Evolutionary conservation across 2,797 vertebrate genomes (phyloP).

Genomic region (Ctenopoma kingsleyae): DNA sequence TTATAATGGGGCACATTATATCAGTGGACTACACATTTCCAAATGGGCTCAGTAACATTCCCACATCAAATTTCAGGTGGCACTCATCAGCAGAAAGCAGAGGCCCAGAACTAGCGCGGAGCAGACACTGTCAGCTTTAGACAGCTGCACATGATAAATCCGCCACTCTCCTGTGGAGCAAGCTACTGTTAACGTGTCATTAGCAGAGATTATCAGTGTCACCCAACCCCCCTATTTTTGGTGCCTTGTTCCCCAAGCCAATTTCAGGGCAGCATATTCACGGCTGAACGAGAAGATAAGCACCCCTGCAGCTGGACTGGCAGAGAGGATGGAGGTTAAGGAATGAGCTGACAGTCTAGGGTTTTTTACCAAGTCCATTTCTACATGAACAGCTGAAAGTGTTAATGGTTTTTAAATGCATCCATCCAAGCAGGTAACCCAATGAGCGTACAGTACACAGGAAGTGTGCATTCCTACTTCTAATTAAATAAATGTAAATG

Average conservation of each 20-base stretch:
- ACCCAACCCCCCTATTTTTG: conserved; percentile 80
- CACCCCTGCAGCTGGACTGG: conserved; percentile 53
- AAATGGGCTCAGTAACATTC: conserved; percentile 55
- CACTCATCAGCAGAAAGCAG: conserved; percentile 65
- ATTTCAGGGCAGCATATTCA: conserved; percentile 74
- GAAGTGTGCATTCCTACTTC: conserved; percentile 2
- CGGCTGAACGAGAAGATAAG: conserved; percentile 75
- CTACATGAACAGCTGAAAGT: conserved; percentile 29
- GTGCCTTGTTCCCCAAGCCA: conserved; percentile 72
- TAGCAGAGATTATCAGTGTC: conserved; percentile 85
- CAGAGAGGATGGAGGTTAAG: conserved; percentile 59
- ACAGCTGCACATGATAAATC: conserved; percentile 74
- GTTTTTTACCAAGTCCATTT: conserved; percentile 44
- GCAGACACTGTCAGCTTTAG: conserved; percentile 66
- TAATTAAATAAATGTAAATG: conserved; percentile 29
- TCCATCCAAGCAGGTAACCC: conserved; percentile 7
- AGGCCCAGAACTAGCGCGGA: conserved; percentile 37
- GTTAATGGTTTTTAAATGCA: background rate
- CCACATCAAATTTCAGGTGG: conserved; percentile 70
- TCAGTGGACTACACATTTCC: conserved; percentile 64
- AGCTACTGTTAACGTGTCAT: conserved; percentile 81
- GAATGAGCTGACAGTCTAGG: conserved; percentile 53
- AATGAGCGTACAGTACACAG: background rate
- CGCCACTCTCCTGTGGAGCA: conserved; percentile 69
- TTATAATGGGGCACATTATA: conserved; percentile 65